Evolutionary conservation across 1,140 invertebrate species (phyloP), one percentile per base, ranked within the genome.

Genomic region (Achroia grisella): DNA sequence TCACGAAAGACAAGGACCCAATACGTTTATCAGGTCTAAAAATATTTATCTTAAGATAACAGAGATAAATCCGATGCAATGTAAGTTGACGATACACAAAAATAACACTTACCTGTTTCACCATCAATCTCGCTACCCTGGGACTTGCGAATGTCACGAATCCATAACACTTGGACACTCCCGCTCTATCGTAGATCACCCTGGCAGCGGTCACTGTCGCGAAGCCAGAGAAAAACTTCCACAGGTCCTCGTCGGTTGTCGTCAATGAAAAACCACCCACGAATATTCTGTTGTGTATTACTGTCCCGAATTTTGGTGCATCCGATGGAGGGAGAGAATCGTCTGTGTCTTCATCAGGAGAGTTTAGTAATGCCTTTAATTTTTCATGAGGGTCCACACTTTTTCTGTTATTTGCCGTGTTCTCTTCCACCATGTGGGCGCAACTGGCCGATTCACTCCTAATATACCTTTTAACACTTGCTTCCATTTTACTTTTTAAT

Each of bases 251-350:
- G 83, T 96, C 94, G 35, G 93, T 95, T 31, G 94, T 95, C 47
- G 90, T 93, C 42, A 93, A 90, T 10, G 95, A 93, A 63, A 97
- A 96, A n/a, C 96, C 95, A 34, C 95, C 95, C 31, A 97, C 95
- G 88, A 98, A 98, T 67, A 98, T 95, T 68, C 96, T 89, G 86
- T 97, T 98, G 48, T 97, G 96, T 56, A 98, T 94, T 34, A 94
- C 83, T 32, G 93, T 94, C 40, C 93, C 93, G 65, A 90, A 92
- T 77, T 93, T 93, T 10, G 91, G 92, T 10, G 91, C 91, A 49
- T 90, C 86, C 17, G 87, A 80, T n/a, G 88, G 86, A 11, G 86
- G 87, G 1, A 80, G 55, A 6, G 62, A 68, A 28, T 86, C 86
- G 15, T 87, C 84, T 0, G 70, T 76, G 10, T 78, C 80, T 2